A percentile compares a stretch with the other conserved stretches of the same genome.
Conservation (phyloP, 2,888 invertebrate species). For the Philhelius pedissequus region DNA sequence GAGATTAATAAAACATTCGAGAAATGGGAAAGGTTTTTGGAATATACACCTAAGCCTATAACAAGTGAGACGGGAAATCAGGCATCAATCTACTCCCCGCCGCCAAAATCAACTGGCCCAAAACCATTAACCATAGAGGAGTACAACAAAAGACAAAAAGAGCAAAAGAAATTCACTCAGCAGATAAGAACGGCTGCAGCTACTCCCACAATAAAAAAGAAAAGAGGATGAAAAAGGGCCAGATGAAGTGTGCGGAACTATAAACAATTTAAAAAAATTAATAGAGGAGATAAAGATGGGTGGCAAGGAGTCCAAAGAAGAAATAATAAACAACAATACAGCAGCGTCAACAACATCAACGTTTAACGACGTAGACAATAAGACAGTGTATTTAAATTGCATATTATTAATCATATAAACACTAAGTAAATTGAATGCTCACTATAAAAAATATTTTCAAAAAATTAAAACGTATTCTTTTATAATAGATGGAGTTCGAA, state of each 20-base stretch:
- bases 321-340: background rate
- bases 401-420: background rate
- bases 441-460: background rate
- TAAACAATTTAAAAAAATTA: too few relatives aligned
- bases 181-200: background rate
- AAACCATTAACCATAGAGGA: background rate
- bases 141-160: background rate
- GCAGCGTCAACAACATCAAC: too few relatives aligned
- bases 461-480: too few relatives aligned
- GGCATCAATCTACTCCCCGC: background rate
- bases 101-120: background rate
- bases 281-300: background rate
- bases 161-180: too few relatives aligned
- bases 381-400: background rate
- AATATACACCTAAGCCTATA: background rate
- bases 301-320: background rate
- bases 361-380: too few relatives aligned
- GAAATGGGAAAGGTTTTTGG: background rate
- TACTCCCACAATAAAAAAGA: background rate
- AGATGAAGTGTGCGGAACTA: too few relatives aligned
- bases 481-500: too few relatives aligned
- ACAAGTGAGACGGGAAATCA: background rate
- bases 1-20: background rate
- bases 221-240: background rate
- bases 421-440: background rate